Percentiles rank a stretch among this genome's conserved stretches.
phyloP scores from a whole-genome alignment of 2,113 vertebrate species.

The Plestiodon gilberti region DNA sequence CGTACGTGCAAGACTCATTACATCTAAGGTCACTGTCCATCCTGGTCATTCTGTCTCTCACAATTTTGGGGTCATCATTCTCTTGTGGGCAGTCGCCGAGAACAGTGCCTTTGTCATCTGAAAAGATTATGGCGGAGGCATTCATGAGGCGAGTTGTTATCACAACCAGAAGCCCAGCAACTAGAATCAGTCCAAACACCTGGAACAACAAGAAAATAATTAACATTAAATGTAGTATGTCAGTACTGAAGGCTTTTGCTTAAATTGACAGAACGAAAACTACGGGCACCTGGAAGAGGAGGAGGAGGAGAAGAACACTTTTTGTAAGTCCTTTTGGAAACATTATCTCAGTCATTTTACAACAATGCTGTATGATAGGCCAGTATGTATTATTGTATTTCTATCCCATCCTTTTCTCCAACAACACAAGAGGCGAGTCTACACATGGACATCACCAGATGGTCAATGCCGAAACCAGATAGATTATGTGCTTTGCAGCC shows the following conservation, averaged over 20 bases:
- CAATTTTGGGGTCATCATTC: not conserved
- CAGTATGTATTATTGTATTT: too few species aligned
- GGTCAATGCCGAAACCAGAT: too few species aligned
- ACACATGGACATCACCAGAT: too few species aligned
- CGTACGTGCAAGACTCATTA: conserved; percentile 68
- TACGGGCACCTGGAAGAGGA: too few species aligned
- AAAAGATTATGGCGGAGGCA: not conserved
- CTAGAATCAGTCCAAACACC: conserved; percentile 25
- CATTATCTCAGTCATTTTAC: too few species aligned
- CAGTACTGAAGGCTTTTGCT: not conserved
- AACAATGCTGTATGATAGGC: too few species aligned
- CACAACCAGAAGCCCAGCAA: conserved; percentile 33
- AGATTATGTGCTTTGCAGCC: too few species aligned
- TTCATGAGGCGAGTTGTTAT: conserved; percentile 42
- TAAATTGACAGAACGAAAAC: not conserved
- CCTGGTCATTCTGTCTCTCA: not conserved
- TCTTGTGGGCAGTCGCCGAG: not conserved
- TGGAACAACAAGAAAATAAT: conserved; percentile 44
- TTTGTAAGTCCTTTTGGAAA: too few species aligned
- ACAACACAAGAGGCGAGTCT: too few species aligned
- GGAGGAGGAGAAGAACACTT: too few species aligned
- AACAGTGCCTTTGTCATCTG: not conserved
- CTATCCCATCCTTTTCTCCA: too few species aligned
- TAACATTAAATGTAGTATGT: not conserved
- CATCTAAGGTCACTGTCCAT: not conserved